Evolutionary conservation across 2,888 invertebrate species (phyloP).

Genomic region (Drosophila flavopinicola): DNA sequence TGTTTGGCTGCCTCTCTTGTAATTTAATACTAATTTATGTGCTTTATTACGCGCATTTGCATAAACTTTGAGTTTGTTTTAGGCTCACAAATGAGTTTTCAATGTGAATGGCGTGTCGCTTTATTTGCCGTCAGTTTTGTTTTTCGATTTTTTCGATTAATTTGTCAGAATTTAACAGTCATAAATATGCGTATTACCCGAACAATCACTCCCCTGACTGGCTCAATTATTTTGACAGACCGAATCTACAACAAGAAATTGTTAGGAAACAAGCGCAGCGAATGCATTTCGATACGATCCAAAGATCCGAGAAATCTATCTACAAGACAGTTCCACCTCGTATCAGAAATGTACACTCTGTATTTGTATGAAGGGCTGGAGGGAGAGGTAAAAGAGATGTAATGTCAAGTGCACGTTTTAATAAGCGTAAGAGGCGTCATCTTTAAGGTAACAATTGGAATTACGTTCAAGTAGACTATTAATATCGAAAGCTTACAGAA

Average conservation of each 20-base stretch:
- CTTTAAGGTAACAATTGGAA: neutral
- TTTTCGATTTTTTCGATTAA: conserved; percentile 58
- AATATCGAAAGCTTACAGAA: no score
- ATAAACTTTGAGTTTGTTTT: conserved; percentile 58
- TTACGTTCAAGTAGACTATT: neutral
- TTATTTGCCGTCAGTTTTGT: conserved; percentile 33
- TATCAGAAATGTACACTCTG: neutral
- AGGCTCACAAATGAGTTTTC: conserved; percentile 35
- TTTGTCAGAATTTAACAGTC: conserved; percentile 67
- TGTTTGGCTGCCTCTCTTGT: conserved; percentile 46
- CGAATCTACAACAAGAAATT: conserved; percentile 36
- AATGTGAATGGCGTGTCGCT: conserved; percentile 53
- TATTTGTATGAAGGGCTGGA: neutral
- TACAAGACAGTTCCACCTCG: conserved; percentile 7
- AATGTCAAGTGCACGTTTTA: conserved; percentile 59
- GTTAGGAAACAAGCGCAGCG: conserved; percentile 58
- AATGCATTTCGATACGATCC: conserved; percentile 62
- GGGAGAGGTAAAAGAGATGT: neutral
- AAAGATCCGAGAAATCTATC: neutral
- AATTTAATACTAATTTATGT: conserved; percentile 81
- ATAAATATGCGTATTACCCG: conserved; percentile 65
- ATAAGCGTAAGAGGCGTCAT: conserved; percentile 48
- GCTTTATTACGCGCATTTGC: conserved; percentile 71
- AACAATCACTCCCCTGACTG: conserved; percentile 35
- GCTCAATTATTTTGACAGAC: conserved; percentile 70